These are phyloP conservation scores for Hyphantria cunea DNA, from an alignment of 1,140 invertebrate species.

Conservation along the genomic window DNA sequence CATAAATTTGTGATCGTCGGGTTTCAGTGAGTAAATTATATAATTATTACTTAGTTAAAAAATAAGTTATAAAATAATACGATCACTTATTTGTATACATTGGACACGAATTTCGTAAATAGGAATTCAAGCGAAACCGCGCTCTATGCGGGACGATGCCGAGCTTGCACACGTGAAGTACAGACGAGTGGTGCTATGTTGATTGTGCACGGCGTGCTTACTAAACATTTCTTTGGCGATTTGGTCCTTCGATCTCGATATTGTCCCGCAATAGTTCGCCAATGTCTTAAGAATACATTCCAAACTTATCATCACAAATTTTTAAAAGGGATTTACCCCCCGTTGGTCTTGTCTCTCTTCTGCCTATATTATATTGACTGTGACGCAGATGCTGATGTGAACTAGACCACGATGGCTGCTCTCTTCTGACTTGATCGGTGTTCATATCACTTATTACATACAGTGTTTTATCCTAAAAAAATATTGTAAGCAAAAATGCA, in stretches of 20 bases:
- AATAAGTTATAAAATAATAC: constrained; percentile 13
- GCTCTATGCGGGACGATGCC: no score
- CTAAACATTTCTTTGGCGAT: no score
- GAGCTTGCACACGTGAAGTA: no score
- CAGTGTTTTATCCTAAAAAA: no score
- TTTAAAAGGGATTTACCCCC: neutral
- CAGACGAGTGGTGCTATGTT: no score
- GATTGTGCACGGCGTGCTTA: no score
- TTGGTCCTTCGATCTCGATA: neutral
- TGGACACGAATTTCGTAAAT: constrained; percentile 3
- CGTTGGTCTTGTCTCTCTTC: no score
- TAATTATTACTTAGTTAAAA: constrained; percentile 22
- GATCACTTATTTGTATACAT: constrained; percentile 6
- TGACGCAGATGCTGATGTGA: constrained; percentile 1
- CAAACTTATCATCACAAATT: constrained; percentile 34
- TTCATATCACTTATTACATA: no score
- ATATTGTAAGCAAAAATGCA: no score
- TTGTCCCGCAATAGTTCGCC: neutral
- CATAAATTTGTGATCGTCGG: constrained; percentile 24
- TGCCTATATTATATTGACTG: no score
- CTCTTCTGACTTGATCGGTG: no score
- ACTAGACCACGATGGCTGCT: no score
- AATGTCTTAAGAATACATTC: constrained; percentile 29
- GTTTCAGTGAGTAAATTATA: constrained; percentile 20
- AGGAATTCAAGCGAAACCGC: neutral